Percentiles rank a stretch among this genome's conserved stretches.
Conservation (phyloP, 2,113 vertebrate genomes). For the Rhegmatorhina hoffmannsi region DNA sequence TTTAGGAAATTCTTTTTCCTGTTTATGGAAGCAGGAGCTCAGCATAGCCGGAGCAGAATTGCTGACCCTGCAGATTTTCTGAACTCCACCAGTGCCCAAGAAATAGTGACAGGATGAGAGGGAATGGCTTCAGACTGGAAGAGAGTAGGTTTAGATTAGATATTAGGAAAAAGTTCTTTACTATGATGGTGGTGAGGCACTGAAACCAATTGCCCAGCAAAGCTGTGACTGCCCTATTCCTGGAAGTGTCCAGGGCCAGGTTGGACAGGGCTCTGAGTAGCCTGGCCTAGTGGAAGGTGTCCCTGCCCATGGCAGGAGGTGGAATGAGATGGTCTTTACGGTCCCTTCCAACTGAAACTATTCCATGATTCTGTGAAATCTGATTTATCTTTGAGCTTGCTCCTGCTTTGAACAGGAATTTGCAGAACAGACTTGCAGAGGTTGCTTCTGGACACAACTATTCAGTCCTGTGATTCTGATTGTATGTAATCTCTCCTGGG, state of each 20-base stretch:
- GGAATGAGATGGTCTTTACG: not conserved
- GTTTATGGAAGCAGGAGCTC: no score
- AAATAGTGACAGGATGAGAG: not conserved
- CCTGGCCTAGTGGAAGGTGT: accelerated
- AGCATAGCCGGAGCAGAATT: not conserved
- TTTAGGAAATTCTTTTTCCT: not conserved
- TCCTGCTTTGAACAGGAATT: not conserved
- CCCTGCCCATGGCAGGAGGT: not conserved
- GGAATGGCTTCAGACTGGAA: not conserved
- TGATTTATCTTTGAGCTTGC: not conserved
- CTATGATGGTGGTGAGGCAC: accelerated
- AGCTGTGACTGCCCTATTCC: not conserved
- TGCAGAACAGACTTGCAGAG: not conserved
- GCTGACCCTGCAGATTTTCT: not conserved
- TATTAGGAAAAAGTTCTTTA: not conserved
- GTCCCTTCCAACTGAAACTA: not conserved
- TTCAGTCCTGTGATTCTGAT: not conserved
- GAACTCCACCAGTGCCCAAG: not conserved
- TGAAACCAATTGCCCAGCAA: not conserved
- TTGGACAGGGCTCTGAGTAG: accelerated
- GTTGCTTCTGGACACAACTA: accelerated
- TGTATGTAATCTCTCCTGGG: not conserved
- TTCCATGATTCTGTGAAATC: not conserved
- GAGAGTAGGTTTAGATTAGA: not conserved
- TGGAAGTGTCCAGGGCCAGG: not conserved